These are phyloP conservation scores for Parelbella ahira DNA, from an alignment of 2,888 invertebrate species.

Conservation along the genomic window DNA sequence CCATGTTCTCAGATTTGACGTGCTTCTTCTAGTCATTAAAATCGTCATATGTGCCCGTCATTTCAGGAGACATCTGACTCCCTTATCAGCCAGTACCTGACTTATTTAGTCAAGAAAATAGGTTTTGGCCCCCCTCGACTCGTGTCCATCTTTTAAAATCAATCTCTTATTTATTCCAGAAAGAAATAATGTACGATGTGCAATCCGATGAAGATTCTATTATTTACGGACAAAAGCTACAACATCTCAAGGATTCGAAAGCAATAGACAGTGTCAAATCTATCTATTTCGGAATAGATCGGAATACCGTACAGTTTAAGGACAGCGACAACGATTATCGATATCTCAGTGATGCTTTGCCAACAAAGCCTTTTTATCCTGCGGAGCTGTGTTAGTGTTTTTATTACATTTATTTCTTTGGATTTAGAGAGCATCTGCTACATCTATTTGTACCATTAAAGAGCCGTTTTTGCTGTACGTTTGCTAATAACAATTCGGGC, in stretches of 20 bases:
- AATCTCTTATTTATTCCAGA: slow-evolving; percentile 37
- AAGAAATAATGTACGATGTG: slow-evolving; percentile 26
- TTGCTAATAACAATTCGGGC: too few species aligned
- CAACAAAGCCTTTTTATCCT: slow-evolving; percentile 72
- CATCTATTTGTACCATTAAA: too few species aligned
- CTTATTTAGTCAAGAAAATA: too few species aligned
- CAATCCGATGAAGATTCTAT: slow-evolving; percentile 34
- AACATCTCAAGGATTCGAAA: slow-evolving; percentile 47
- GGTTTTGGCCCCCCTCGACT: too few species aligned
- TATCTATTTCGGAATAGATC: slow-evolving; percentile 70
- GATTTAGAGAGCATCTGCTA: too few species aligned
- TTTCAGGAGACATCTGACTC: too few species aligned
- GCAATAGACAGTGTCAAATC: slow-evolving; percentile 41
- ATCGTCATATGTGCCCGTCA: too few species aligned
- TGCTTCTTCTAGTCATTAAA: too few species aligned
- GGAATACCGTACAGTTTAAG: slow-evolving; percentile 52
- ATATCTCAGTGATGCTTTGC: slow-evolving; percentile 72
- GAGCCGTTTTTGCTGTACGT: too few species aligned
- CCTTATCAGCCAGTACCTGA: too few species aligned
- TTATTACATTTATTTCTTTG: neutral
- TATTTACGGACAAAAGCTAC: slow-evolving; percentile 64
- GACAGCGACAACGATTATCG: slow-evolving; percentile 74
- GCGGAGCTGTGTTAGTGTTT: slow-evolving; percentile 65
- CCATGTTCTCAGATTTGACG: too few species aligned
- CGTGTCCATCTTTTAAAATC: too few species aligned